Conservation (phyloP, 2,113 vertebrate species). For the Rhynchomys soricoides region DNA sequence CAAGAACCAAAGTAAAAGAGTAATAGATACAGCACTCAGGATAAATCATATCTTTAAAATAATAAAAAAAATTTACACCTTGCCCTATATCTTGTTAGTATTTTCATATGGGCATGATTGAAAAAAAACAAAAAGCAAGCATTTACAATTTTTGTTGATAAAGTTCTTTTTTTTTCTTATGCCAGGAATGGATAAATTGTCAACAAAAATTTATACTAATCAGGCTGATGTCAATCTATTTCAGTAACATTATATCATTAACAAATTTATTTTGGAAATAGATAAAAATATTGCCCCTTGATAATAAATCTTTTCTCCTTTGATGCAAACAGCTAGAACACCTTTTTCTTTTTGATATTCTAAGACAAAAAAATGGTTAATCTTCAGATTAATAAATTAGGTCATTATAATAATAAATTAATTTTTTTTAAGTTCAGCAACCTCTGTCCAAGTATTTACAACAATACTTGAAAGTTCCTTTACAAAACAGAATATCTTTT, state of each 20-base stretch:
- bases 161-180: slow-evolving; percentile 83
- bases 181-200: slow-evolving; percentile 88
- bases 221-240: slow-evolving; percentile 87
- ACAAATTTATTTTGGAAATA: slow-evolving; percentile 88
- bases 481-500: slow-evolving; percentile 90
- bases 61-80: slow-evolving; percentile 90
- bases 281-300: slow-evolving; percentile 90
- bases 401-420: slow-evolving; percentile 97
- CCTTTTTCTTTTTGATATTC: slow-evolving; percentile 89
- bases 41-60: slow-evolving; percentile 92
- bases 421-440: slow-evolving; percentile 92
- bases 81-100: slow-evolving; percentile 90
- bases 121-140: slow-evolving; percentile 90
- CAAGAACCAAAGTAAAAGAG: slow-evolving; percentile 92
- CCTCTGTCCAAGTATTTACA: slow-evolving; percentile 96
- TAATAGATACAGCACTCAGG: slow-evolving; percentile 91
- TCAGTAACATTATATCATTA: slow-evolving; percentile 82
- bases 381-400: slow-evolving; percentile 95
- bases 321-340: slow-evolving; percentile 91
- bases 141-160: slow-evolving; percentile 88
- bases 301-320: slow-evolving; percentile 87
- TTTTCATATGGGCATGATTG: slow-evolving; percentile 90
- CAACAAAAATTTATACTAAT: slow-evolving; percentile 87
- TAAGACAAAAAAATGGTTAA: slow-evolving; percentile 91
- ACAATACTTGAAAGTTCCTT: slow-evolving; percentile 96